phyloP scores from a whole-genome alignment of 2,113 vertebrate genomes.

The human region GRCh38 chr5:121251001-121251500 shows the following conservation, averaged over 20 bases:
- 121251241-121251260: background rate
- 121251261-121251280: background rate
- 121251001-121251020: background rate
- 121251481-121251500: background rate
- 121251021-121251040: background rate
- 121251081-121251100: background rate
- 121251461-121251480: background rate
- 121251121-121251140: background rate
- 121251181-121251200: background rate
- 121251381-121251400: background rate
- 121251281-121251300: background rate
- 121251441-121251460: background rate
- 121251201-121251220: background rate
- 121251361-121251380: background rate
- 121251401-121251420: background rate
- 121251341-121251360: background rate
- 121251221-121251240: background rate
- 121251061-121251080: background rate
- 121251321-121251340: background rate
- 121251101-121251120: background rate
- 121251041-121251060: background rate
- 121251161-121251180: background rate
- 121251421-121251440: background rate
- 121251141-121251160: background rate
- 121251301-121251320: background rate